These are phyloP conservation scores for Theristicus caerulescens DNA, from an alignment of 2,113 vertebrate genomes.

Conservation along the genomic window DNA sequence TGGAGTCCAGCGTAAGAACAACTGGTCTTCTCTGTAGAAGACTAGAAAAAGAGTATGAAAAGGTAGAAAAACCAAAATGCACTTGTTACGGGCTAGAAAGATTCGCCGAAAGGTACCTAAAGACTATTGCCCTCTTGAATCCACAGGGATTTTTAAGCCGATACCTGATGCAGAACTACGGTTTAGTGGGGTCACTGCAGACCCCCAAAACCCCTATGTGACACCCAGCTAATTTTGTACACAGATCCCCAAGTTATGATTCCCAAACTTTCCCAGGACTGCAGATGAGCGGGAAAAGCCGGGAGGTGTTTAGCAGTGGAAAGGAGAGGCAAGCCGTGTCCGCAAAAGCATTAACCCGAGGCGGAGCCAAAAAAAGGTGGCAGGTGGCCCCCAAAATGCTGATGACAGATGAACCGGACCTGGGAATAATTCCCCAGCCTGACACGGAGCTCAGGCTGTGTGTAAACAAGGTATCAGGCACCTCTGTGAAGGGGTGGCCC, in stretches of 20 bases:
- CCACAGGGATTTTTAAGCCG: neutral
- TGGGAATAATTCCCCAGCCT: neutral
- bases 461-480: slow-evolving; percentile 52
- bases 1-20: neutral
- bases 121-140: neutral
- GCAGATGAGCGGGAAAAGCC: neutral
- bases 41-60: slow-evolving; percentile 66
- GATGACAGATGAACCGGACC: neutral
- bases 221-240: neutral
- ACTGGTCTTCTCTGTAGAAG: neutral
- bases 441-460: neutral
- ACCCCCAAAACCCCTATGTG: neutral
- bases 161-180: neutral
- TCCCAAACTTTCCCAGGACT: neutral
- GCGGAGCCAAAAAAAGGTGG: neutral
- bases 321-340: neutral
- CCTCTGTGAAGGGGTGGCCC: neutral
- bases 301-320: neutral
- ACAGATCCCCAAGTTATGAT: neutral
- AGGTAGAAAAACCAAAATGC: slow-evolving; percentile 42
- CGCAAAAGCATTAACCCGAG: fast-evolving
- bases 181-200: neutral
- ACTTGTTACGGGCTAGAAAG: slow-evolving; percentile 28
- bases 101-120: neutral
- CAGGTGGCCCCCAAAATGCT: fast-evolving